Conservation (phyloP, 2,797 vertebrate genomes). For the Hipposideros larvatus region DNA sequence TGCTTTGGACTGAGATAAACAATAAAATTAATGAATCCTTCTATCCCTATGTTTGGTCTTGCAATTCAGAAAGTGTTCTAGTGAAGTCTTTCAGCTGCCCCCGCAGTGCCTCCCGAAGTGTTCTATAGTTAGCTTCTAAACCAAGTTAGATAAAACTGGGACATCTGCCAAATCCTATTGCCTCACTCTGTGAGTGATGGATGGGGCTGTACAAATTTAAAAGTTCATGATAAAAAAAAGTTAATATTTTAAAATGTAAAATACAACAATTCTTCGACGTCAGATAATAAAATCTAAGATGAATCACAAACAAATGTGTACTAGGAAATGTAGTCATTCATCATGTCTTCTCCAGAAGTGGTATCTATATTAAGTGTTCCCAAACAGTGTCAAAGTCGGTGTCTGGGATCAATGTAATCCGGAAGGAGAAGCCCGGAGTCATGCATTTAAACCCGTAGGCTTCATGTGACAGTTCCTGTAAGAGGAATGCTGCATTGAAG, state of each 20-base stretch:
- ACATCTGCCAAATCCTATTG: neutral
- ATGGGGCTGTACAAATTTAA: slow-evolving; percentile 33
- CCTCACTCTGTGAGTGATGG: slow-evolving; percentile 54
- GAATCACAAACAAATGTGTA: slow-evolving; percentile 53
- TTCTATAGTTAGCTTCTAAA: slow-evolving; percentile 55
- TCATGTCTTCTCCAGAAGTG: slow-evolving; percentile 19
- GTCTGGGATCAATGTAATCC: neutral
- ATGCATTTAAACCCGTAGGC: neutral
- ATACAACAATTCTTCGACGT: neutral
- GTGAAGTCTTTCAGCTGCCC: neutral
- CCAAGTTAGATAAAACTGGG: slow-evolving; percentile 63
- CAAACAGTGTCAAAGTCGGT: neutral
- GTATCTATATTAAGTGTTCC: slow-evolving; percentile 21
- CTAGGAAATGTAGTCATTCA: slow-evolving; percentile 33
- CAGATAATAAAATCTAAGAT: slow-evolving; percentile 55
- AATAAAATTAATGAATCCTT: neutral
- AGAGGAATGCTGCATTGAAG: neutral
- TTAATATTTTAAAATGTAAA: slow-evolving; percentile 66
- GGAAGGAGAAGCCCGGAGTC: neutral
- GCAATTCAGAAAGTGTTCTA: neutral
- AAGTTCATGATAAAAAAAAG: slow-evolving; percentile 52
- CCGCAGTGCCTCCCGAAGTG: neutral
- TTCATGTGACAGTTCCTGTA: neutral
- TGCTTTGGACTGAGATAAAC: neutral
- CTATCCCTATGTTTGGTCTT: neutral